Evolutionary conservation across 2,888 invertebrate genomes (phyloP), one percentile per base, ranked within the genome.

Genomic region (Aplocera efformata): DNA sequence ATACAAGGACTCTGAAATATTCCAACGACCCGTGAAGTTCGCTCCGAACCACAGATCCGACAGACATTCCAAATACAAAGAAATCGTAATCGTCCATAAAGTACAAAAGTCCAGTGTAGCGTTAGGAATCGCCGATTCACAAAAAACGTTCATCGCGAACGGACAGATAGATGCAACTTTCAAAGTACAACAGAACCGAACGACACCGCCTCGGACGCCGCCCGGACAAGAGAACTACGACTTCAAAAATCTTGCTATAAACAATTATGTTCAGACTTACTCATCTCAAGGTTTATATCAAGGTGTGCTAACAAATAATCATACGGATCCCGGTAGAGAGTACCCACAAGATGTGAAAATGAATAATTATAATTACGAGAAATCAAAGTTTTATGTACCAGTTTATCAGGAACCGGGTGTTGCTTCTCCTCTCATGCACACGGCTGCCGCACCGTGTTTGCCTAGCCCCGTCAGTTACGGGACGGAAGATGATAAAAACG

Each of bases 51-150:
- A 1, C 20, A 60, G 3, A 7, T 34, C 21, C n/a, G 36, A 41
- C 7, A 73, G 70, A 39, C 61, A 61, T 10, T 40, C 67, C 1
- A 56, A 58, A 6, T 79, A 70, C 48, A 79, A 79, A 56, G 72
- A 79, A 58, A 70, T 84, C 8, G 63, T 80, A 10, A 77, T 82
- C 8, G 56, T 78, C 22, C 74, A 71, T 36, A 60, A 72, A 56
- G 47, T 52, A 27, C 55, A 65, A 21, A 60, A 58, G 10, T 42
- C 60, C 4, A 59, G 47, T 13, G 35, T 45, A 1, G 8, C 48
- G 1, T 32, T 58, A 24, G 45, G 51, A 30, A 46, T 40, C 13
- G 37, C 48, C 30, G 43, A 44, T 3, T 21, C 36, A 28, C 48
- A 31, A 23, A 54, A 36, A 27, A 46, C 34, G 9, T 67, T 58